Conservation (phyloP, 2,888 invertebrate species). For the Scrobipalpa costella region DNA sequence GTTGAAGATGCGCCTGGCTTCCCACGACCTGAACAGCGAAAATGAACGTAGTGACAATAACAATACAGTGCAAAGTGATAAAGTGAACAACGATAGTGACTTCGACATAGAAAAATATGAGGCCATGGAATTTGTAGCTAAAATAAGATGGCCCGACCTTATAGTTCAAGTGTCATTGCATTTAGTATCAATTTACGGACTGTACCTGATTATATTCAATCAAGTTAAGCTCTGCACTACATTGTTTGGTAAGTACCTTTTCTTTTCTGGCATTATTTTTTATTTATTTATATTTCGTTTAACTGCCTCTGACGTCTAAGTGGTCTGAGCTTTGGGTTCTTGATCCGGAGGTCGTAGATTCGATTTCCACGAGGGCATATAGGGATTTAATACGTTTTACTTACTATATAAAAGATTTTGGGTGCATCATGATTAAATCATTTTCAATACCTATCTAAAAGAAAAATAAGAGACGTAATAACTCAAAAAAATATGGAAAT, state of each 20-base stretch:
- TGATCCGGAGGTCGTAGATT: too few relatives aligned
- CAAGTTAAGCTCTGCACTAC: constrained; percentile 82
- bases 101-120: constrained; percentile 69
- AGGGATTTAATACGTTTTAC: too few relatives aligned
- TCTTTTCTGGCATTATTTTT: not conserved
- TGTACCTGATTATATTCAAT: constrained; percentile 83
- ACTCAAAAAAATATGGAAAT: too few relatives aligned
- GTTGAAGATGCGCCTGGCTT: constrained; percentile 52
- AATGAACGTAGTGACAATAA: constrained; percentile 53
- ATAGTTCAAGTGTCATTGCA: constrained; percentile 86
- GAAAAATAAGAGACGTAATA: too few relatives aligned
- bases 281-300: too few relatives aligned
- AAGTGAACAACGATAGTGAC: constrained; percentile 50
- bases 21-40: constrained; percentile 43
- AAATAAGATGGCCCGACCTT: constrained; percentile 87
- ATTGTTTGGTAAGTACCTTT: constrained; percentile 85
- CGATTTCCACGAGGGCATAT: too few relatives aligned
- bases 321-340: too few relatives aligned
- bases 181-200: constrained; percentile 84
- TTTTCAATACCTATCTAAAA: too few relatives aligned
- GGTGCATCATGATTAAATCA: too few relatives aligned
- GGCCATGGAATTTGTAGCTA: constrained; percentile 79
- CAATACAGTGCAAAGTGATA: constrained; percentile 50
- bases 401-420: too few relatives aligned
- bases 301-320: too few relatives aligned